A percentile compares a stretch with the other conserved stretches of the same genome.
Conservation (phyloP, 2,113 vertebrate species). For the Actinemys pallida region DNA sequence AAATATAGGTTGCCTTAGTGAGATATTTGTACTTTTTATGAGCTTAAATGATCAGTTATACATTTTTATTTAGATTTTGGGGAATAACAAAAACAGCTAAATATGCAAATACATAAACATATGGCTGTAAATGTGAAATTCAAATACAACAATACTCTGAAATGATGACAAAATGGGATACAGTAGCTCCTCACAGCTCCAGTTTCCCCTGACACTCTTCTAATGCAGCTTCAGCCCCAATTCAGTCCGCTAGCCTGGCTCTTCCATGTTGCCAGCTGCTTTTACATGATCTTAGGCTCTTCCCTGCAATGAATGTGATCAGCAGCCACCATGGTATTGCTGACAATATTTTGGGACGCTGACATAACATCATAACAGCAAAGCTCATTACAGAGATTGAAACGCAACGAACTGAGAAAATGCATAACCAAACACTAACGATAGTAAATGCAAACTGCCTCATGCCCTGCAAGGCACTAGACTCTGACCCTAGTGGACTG, state of each 20-base stretch:
- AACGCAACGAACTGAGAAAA: background rate
- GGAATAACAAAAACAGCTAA: background rate
- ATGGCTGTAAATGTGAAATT: background rate
- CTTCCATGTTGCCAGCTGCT: background rate
- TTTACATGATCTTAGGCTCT: background rate
- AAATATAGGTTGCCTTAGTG: background rate
- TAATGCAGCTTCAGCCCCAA: too few species aligned
- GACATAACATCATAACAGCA: background rate
- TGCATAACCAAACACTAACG: background rate
- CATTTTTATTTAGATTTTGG: background rate
- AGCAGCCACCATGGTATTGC: background rate
- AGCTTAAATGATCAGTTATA: background rate
- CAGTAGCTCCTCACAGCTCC: background rate
- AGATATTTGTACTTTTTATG: background rate
- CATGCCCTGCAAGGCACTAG: too few species aligned
- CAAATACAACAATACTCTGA: background rate
- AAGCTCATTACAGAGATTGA: background rate
- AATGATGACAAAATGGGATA: background rate
- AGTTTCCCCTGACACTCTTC: background rate
- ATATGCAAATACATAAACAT: background rate
- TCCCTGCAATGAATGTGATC: background rate
- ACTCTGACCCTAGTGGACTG: rapidly evolving
- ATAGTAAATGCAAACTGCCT: background rate
- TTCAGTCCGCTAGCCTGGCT: too few species aligned
- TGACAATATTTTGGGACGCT: background rate